Conservation (phyloP, 2,888 invertebrate species). For the Trichopria drosophilae region DNA sequence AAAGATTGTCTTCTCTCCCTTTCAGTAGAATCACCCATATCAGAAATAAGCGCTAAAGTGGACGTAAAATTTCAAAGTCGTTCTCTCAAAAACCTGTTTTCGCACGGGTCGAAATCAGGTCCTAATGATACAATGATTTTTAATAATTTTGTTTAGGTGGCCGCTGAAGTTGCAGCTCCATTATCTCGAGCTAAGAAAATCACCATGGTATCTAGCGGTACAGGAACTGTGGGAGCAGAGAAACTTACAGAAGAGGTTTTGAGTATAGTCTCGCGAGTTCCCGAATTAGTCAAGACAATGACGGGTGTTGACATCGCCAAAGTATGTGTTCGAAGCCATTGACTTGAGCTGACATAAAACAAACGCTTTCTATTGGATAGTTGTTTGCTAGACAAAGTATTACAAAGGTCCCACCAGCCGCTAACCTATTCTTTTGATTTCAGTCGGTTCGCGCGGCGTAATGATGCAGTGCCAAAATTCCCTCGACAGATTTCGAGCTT, state of each 20-base stretch:
- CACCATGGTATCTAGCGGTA: constrained; percentile 93
- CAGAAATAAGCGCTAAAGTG: too few species aligned
- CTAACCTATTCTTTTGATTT: constrained; percentile 38
- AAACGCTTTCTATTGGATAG: not conserved
- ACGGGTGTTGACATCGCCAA: constrained; percentile 94
- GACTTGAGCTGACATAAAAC: not conserved
- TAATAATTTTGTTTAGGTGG: constrained; percentile 67
- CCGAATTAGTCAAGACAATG: constrained; percentile 84
- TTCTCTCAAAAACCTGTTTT: too few species aligned
- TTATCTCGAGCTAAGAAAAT: constrained; percentile 92
- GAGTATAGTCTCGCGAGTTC: constrained; percentile 88
- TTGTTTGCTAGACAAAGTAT: not conserved
- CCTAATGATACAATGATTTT: too few species aligned
- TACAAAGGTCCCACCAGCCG: constrained; percentile 1
- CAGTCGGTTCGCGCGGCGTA: constrained; percentile 56
- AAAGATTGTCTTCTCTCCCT: too few species aligned
- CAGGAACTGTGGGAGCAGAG: constrained; percentile 88
- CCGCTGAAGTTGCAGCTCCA: constrained; percentile 95
- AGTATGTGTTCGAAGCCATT: constrained; percentile 59
- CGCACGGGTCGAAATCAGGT: too few species aligned
- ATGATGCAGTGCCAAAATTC: constrained; percentile 38
- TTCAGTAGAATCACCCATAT: too few species aligned
- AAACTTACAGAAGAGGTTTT: constrained; percentile 94
- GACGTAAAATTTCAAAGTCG: too few species aligned
- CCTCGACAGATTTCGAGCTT: constrained; percentile 30